Conservation (phyloP, 2,113 vertebrate genomes). For the Neolamprologus variostigma region DNA sequence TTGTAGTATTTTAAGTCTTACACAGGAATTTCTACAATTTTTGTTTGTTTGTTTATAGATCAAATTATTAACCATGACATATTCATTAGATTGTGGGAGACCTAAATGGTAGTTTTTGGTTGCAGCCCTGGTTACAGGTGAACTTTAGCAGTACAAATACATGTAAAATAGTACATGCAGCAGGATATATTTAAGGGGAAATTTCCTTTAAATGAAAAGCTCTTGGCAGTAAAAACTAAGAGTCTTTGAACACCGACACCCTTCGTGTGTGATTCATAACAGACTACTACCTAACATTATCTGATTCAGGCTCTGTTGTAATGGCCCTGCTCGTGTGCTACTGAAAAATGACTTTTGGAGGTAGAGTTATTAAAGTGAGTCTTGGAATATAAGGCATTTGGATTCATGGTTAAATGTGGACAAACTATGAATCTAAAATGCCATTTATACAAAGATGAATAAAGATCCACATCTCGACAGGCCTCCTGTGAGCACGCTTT, state of each 20-base stretch:
- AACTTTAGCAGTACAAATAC: background rate
- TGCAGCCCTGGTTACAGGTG: background rate
- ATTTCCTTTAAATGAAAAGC: background rate
- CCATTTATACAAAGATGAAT: background rate
- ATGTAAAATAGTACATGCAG: background rate
- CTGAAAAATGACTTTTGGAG: background rate
- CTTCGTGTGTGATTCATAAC: background rate
- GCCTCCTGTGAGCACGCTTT: background rate
- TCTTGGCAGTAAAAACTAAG: background rate
- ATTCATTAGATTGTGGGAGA: accelerated
- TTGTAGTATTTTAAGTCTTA: background rate
- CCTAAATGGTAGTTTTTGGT: accelerated
- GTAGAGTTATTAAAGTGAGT: background rate
- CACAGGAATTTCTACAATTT: background rate
- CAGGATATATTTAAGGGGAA: background rate
- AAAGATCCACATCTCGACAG: background rate
- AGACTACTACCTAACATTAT: background rate
- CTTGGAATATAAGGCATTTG: background rate
- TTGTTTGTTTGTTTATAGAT: background rate
- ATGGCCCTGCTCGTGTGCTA: background rate
- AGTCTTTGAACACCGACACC: background rate
- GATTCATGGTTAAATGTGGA: background rate
- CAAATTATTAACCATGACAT: background rate
- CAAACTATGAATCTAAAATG: background rate
- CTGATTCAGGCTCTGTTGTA: background rate